Base-by-base conservation (phyloP, 2,888 invertebrate genomes). In the Leptopilina drosophilae region DNA sequence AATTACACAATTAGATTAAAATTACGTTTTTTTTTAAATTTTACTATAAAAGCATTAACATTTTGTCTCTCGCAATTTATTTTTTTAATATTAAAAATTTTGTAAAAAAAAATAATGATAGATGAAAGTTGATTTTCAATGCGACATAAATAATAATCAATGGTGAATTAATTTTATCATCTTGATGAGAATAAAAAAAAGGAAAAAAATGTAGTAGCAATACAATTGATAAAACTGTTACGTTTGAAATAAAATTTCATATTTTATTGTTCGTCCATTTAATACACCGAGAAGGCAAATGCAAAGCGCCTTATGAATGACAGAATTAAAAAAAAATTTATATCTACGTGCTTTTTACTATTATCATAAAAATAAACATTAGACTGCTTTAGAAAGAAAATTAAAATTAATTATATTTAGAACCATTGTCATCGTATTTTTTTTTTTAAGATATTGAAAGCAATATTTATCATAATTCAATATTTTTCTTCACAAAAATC, bases 301-400 rank as follows among this genome's bases (percentile, higher is more conserved):
- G 49, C 69, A 26, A 73, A 73, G n/a, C 15, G 73, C 56, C 56
- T 73, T 73, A 33, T 69, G 33, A 53, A 69, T 73, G 40, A 56
- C 56, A 73, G 56, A 15, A 56, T 73, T 73, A 33, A 73, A 33
- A 33, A 33, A 33, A 73, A 56, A n/a, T 73, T 73, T 73, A 8
- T 73, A 73, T 73, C 9, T 73, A 56, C 56, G 33, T 73, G 73
- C 56, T 40, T 56, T 73, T 73, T 56, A 33, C 56, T n/a, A 73
- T 15, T 33, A 56, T 42, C 8, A 49, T 49, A 4, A 49, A 49
- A 49, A 49, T 49, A 49, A 49, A 49, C 46, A 59, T 73, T 56
- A 73, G 73, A 40, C 14, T 15, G 42, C 40, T 59, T 40, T 14
- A 69, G 56, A 33, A 9, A 33, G 33, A 33, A 46, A 67, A 49